phyloP scores from a whole-genome alignment of 1,140 invertebrate species.

The Drosophila sechellia region DNA sequence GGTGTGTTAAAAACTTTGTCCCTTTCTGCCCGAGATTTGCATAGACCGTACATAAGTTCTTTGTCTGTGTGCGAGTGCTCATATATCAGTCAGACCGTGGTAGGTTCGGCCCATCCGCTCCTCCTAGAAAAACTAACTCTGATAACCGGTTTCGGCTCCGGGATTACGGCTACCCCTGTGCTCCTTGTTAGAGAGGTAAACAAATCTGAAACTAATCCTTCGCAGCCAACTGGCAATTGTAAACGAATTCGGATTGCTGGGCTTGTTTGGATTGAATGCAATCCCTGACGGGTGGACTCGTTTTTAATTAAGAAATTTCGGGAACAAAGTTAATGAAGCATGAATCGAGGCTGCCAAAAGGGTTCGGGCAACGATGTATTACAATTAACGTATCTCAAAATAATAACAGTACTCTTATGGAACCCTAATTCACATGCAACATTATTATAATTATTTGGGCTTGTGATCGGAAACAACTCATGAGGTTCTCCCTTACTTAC shows the following conservation, averaged over 20 bases:
- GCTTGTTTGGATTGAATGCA: slow-evolving; percentile 34
- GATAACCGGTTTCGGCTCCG: slow-evolving; percentile 61
- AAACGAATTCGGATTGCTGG: slow-evolving; percentile 48
- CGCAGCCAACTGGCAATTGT: slow-evolving; percentile 51
- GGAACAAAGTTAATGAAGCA: slow-evolving; percentile 51
- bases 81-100: slow-evolving; percentile 36
- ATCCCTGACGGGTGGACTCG: slow-evolving; percentile 30
- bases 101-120: slow-evolving; percentile 7
- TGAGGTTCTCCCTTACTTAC: too few species aligned
- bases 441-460: not conserved
- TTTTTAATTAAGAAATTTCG: slow-evolving; percentile 62
- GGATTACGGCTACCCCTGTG: slow-evolving; percentile 44
- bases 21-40: slow-evolving; percentile 54
- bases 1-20: slow-evolving; percentile 68
- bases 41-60: slow-evolving; percentile 35
- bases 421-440: not conserved
- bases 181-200: slow-evolving; percentile 51
- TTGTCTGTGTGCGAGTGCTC: slow-evolving; percentile 15
- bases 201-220: slow-evolving; percentile 54
- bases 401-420: not conserved
- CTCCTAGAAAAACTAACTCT: slow-evolving; percentile 35
- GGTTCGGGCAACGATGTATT: not conserved
- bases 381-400: slow-evolving; percentile 18
- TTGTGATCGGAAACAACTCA: not conserved
- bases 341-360: slow-evolving; percentile 15